phyloP scores from a whole-genome alignment of 2,797 vertebrate genomes.

The Melanogrammus aeglefinus region DNA sequence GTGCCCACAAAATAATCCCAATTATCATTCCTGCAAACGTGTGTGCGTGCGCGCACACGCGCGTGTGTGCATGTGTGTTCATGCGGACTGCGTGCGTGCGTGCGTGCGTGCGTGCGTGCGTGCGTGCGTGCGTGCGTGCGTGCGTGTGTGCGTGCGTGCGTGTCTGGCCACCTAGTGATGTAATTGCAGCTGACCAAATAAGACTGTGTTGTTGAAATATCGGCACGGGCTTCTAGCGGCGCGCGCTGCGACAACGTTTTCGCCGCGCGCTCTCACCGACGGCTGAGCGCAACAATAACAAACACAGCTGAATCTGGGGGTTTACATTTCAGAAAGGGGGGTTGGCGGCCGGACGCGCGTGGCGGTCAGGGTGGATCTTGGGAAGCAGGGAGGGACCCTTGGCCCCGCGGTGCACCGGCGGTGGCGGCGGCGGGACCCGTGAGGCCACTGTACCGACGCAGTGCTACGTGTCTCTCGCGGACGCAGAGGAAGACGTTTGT shows the following conservation, averaged over 20 bases:
- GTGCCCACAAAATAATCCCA: conserved; percentile 58
- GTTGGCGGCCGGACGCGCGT: conserved; percentile 59
- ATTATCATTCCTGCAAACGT: conserved; percentile 61
- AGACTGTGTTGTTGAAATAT: conserved; percentile 68
- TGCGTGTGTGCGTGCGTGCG: conserved; percentile 43
- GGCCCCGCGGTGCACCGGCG: conserved; percentile 57
- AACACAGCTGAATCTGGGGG: conserved; percentile 72
- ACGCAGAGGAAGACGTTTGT: conserved; percentile 9
- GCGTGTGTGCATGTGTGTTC: conserved; percentile 26
- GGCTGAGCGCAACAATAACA: conserved; percentile 68
- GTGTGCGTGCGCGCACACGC: conserved; percentile 42
- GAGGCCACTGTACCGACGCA: conserved; percentile 61
- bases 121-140: conserved; percentile 26
- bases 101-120: not conserved
- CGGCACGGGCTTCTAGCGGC: conserved; percentile 58
- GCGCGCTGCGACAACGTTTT: conserved; percentile 59
- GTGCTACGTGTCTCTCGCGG: conserved; percentile 33
- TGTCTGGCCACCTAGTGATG: conserved; percentile 63
- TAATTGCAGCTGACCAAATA: conserved; percentile 74
- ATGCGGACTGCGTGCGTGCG: conserved; percentile 28
- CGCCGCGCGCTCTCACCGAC: conserved; percentile 46
- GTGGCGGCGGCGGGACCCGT: conserved; percentile 57
- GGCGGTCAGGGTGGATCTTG: conserved; percentile 67
- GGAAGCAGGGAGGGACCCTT: conserved; percentile 61
- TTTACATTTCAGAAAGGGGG: conserved; percentile 73